Percentiles rank a stretch among this genome's conserved stretches.
Conservation (phyloP, 2,888 invertebrate genomes). For the Nephrotoma guestfalica region DNA sequence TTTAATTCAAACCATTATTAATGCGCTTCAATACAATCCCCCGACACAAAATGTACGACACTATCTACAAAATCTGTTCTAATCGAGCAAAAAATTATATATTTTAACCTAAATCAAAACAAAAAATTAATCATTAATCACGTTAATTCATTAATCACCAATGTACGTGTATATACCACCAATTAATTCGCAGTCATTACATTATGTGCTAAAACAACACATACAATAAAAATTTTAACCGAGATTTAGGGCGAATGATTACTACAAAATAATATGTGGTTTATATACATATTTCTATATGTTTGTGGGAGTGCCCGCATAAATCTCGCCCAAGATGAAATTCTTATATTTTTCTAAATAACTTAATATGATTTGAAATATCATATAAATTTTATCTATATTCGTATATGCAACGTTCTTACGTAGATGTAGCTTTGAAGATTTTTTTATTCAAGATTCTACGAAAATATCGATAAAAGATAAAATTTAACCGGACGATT, state of each 20-base stretch:
- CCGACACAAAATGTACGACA: background rate
- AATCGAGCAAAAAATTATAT: background rate
- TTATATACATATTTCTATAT: background rate
- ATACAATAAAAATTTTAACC: background rate
- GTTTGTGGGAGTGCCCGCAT: background rate
- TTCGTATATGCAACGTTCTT: too few species aligned
- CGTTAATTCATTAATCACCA: background rate
- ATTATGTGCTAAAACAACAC: background rate
- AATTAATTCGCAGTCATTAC: background rate
- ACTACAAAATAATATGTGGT: background rate
- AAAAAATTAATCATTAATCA: background rate
- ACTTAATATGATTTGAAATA: too few species aligned
- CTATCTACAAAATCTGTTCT: background rate
- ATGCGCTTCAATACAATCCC: background rate
- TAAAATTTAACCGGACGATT: background rate
- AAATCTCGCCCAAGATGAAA: background rate
- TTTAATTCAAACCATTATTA: background rate
- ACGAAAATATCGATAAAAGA: background rate
- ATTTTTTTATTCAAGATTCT: background rate
- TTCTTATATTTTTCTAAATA: background rate
- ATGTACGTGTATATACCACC: background rate
- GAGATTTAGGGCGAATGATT: background rate
- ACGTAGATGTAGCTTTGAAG: too few species aligned
- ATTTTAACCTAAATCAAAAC: background rate
- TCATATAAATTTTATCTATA: too few species aligned